Base-by-base conservation (phyloP, 1,140 invertebrate species). In the Pantala flavescens region DNA sequence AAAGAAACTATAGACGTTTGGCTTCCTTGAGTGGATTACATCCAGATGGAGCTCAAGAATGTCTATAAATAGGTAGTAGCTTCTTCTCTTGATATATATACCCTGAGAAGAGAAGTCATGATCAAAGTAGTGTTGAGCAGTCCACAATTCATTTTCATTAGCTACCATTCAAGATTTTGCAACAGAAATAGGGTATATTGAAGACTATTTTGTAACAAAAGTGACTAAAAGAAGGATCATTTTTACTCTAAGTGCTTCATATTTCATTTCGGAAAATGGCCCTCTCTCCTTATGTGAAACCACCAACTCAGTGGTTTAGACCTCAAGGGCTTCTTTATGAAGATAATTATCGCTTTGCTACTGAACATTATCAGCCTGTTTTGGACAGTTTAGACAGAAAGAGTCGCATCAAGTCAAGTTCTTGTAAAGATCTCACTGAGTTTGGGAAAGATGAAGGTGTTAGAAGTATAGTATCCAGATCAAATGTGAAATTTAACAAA, bases 321-420 rank as follows among this genome's bases (percentile, higher is more conserved):
- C 89, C 89, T 0, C 85, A 87, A n/a, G 90, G 89, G 0, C 82
- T 85, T 24, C 87, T 90, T 24, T 93, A 93, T 80, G 88, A 91
- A 77, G 87, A 89, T 80, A 93, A 93, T 82, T 93, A 93, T 82
- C 88, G 88, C 43, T 90, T 89, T 77, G 90, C 89, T 7, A 91
- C 92, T 73, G 91, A 93, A 80, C 92, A 87, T 81, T 93, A 93
- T 81, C 90, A 93, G 79, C 91, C 91, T 14, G 92, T 93, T 90
- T 88, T 93, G 75, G 91, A 93, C 79, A 93, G 92, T 78, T 87
- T 93, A 74, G 88, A 91, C 78, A 80, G 12, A 12, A 63, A 63
- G 49, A 21, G n/a, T 21, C 49, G 49, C n/a, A 16, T 63, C 12
- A 63, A 63, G 49, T 63, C 49, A 63, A 63, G 12, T 12, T 63